These are phyloP conservation scores for Ochropleura plecta DNA, from an alignment of 2,888 invertebrate species.

Conservation along the genomic window DNA sequence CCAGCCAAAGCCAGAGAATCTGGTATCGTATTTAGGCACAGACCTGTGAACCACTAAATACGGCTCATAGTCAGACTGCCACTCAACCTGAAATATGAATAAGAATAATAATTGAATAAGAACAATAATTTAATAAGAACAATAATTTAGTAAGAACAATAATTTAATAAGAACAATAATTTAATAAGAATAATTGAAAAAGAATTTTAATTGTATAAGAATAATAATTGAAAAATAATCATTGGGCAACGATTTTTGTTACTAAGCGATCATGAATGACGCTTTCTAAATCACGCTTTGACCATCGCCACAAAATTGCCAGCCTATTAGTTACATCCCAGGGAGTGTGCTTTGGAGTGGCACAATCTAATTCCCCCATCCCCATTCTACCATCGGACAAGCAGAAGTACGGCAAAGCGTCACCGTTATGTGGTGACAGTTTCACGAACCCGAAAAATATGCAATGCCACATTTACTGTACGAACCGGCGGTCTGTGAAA, in stretches of 20 bases:
- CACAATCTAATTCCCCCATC: not conserved
- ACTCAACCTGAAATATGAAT: constrained; percentile 92
- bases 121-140: too few species aligned
- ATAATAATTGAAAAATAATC: too few species aligned
- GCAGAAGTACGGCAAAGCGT: not conserved
- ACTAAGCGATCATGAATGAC: too few species aligned
- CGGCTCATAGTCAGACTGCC: constrained; percentile 98
- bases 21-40: constrained; percentile 94
- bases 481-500: too few species aligned
- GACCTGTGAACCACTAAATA: constrained; percentile 95
- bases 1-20: constrained; percentile 99
- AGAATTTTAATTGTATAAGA: too few species aligned
- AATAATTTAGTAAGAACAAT: too few species aligned
- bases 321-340: not conserved
- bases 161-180: too few species aligned
- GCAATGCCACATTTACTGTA: too few species aligned
- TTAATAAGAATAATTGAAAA: too few species aligned
- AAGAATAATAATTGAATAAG: not conserved
- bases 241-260: too few species aligned
- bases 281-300: not conserved
- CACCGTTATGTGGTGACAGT: not conserved
- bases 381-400: not conserved
- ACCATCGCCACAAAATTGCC: not conserved
- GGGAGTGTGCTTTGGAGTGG: not conserved
- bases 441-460: too few species aligned